phyloP scores from a whole-genome alignment of 2,888 invertebrate species.

The Phasia obesa region DNA sequence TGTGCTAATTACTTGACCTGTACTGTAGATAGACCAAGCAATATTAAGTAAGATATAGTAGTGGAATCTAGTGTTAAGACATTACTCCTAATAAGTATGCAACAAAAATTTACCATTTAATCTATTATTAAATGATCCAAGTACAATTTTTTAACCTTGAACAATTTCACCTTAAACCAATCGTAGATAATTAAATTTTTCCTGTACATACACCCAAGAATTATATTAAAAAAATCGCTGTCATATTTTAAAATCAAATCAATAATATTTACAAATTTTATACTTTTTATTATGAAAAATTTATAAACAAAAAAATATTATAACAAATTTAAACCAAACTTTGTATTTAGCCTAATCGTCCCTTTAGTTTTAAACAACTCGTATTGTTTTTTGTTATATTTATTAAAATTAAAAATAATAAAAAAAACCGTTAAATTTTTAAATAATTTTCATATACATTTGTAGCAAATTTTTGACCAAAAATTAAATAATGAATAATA shows the following conservation, averaged over 20 bases:
- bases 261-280: slow-evolving; percentile 67
- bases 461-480: slow-evolving; percentile 65
- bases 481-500: slow-evolving; percentile 33
- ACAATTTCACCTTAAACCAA: slow-evolving; percentile 58
- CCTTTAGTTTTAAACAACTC: slow-evolving; percentile 38
- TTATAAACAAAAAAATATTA: slow-evolving; percentile 14
- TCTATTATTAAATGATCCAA: slow-evolving; percentile 55
- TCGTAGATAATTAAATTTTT: slow-evolving; percentile 28
- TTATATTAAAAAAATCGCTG: slow-evolving; percentile 9
- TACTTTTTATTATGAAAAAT: slow-evolving; percentile 62
- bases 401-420: slow-evolving; percentile 12
- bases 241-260: slow-evolving; percentile 29
- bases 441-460: slow-evolving; percentile 52
- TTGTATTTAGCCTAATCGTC: slow-evolving; percentile 48
- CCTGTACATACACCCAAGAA: slow-evolving; percentile 63
- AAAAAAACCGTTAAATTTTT: slow-evolving; percentile 21
- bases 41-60: slow-evolving; percentile 12
- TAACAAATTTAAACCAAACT: slow-evolving; percentile 2
- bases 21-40: slow-evolving; percentile 27
- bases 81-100: slow-evolving; percentile 29
- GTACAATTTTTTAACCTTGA: slow-evolving; percentile 61
- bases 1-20: slow-evolving; percentile 6
- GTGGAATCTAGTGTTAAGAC: not conserved
- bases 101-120: slow-evolving; percentile 32
- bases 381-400: slow-evolving; percentile 31